Evolutionary conservation across 2,113 vertebrate genomes (phyloP).

Genomic region (Coregonus clupeaformis): DNA sequence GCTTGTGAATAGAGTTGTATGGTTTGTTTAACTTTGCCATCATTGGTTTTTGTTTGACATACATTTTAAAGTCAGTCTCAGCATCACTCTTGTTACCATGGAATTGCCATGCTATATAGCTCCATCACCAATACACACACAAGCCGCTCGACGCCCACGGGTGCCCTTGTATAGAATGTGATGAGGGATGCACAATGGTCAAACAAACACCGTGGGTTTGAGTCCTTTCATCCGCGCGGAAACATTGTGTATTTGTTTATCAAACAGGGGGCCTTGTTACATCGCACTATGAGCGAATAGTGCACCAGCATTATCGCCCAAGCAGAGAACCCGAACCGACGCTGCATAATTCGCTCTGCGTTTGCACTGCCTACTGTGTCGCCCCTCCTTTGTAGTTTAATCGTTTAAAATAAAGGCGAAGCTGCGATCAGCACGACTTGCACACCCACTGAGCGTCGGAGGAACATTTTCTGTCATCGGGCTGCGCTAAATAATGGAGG

Average conservation of each 20-base stretch:
- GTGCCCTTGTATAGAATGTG: slow-evolving; percentile 71
- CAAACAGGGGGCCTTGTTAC: slow-evolving; percentile 9
- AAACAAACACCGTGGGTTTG: slow-evolving; percentile 60
- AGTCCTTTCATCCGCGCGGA: slow-evolving; percentile 40
- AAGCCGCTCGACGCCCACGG: slow-evolving; percentile 61
- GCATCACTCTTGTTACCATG: too few relatives aligned
- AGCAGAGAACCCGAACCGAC: not conserved
- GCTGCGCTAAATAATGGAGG: slow-evolving; percentile 30
- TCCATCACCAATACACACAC: slow-evolving; percentile 55
- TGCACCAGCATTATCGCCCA: slow-evolving; percentile 6
- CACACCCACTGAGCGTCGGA: not conserved
- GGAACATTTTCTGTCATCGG: slow-evolving; percentile 27
- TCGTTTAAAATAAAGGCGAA: not conserved
- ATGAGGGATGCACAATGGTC: slow-evolving; percentile 76
- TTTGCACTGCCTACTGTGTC: not conserved
- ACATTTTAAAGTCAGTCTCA: too few relatives aligned
- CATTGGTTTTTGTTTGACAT: too few relatives aligned
- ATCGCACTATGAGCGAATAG: not conserved
- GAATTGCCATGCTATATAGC: too few relatives aligned
- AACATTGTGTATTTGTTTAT: slow-evolving; percentile 17
- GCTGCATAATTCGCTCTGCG: not conserved
- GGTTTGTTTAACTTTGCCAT: too few relatives aligned
- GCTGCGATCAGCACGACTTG: not conserved
- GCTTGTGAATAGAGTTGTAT: too few relatives aligned
- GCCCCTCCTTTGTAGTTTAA: not conserved